Base-by-base conservation (phyloP, 2,888 invertebrate species). In the Phortica okadai region DNA sequence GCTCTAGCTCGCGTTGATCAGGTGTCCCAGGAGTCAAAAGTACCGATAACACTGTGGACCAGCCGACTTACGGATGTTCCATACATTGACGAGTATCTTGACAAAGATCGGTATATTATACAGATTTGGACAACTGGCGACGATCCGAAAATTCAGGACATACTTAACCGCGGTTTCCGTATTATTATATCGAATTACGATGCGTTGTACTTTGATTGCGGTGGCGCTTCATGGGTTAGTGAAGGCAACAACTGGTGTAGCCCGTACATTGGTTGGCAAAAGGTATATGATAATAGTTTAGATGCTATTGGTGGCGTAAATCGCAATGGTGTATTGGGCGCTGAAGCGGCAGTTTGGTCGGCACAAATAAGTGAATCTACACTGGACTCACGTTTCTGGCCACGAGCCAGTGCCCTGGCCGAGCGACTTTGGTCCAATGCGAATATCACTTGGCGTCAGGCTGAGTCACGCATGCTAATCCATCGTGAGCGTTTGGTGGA, bases 231-330 rank as follows among this genome's bases (percentile, higher is more conserved):
- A 5, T 97, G 97, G 97, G 94, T 97, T 0, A 94, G 94, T 0
- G 93, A 93, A 78, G 94, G 94, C 91, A 95, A 95, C 85, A 97
- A 97, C 89, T 97, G 97, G 97, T 97, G 97, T 89, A 94, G 96
- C 0, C 97, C 97, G 0, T 97, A 97, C 91, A 97, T 95, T 84
- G 96, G 96, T 2, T 97, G 97, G 97, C 96, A 97, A 90, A 95
- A 94, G 86, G 94, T 97, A 1, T 97, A 97, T 84, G 94, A 95
- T 54, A 97, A 97, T 90, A 94, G 94, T 79, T 95, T 95, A 0
- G 91, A 93, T 41, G 86, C 89, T 8, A 94, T 96, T 79, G 33
- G 33, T 16, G 92, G 92, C 1, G 92, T 92, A 2, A 90, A 93
- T 80, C 92, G 92, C 44, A 89, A 93, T 66, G 93, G 93, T 78